These are phyloP conservation scores for Pelochelys cantorii DNA, from an alignment of 2,797 vertebrate species.

Conservation along the genomic window DNA sequence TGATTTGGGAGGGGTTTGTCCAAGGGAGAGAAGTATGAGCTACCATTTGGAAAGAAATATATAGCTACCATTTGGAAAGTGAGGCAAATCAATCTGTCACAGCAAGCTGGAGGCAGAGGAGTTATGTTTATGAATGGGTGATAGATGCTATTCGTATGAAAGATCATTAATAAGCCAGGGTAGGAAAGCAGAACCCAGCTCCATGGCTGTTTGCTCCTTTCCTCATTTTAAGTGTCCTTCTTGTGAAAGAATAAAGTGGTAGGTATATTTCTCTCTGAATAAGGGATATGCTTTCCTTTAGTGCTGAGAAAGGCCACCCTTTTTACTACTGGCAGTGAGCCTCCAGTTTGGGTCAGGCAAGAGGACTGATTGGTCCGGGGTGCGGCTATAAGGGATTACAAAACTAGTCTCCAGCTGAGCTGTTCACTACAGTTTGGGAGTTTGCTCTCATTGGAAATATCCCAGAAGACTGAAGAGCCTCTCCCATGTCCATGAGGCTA, in stretches of 20 bases:
- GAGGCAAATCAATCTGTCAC: not conserved
- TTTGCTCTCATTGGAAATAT: not conserved
- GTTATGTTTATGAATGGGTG: not conserved
- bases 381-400: conserved; percentile 36
- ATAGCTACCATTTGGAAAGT: not conserved
- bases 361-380: not conserved
- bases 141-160: not conserved
- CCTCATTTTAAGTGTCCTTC: not conserved
- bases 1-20: not conserved
- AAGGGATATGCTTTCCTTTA: not conserved
- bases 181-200: not conserved
- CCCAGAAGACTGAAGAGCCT: not conserved
- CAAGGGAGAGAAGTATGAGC: not conserved
- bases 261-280: not conserved
- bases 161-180: not conserved
- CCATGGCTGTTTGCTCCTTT: not conserved
- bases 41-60: not conserved
- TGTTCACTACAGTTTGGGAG: conserved; percentile 35
- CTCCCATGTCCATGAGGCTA: not conserved
- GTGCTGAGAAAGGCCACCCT: not conserved
- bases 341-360: not conserved
- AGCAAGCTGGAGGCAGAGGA: not conserved
- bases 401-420: conserved; percentile 14
- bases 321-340: not conserved
- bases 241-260: not conserved